Base-by-base conservation (phyloP, 2,113 vertebrate genomes). In the Ardeotis arabs region DNA sequence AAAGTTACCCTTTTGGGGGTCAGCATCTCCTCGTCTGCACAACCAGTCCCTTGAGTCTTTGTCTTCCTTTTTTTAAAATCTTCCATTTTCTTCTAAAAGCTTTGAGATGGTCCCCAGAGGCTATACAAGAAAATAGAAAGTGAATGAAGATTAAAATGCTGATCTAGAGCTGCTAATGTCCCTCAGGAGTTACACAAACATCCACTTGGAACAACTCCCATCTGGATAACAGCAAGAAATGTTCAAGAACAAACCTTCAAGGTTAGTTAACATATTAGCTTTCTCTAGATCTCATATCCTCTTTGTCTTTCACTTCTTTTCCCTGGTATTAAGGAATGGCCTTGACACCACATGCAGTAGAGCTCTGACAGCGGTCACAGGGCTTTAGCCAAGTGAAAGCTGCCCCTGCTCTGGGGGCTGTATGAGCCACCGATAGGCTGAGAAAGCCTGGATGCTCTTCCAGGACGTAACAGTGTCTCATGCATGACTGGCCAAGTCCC, bases 111-210 rank as follows among this genome's bases (percentile, higher is more conserved):
- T 92, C 90, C 96, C 96, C 66, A 49, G 89, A 62, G 96, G 73
- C 78, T 58, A 3, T 56, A 39, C 52, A 73, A 94, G 93, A 37
- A 92, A 96, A 84, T 0, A 68, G 87, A 94, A 88, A 96, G 75
- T 28, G 93, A 84, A 93, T 60, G 60, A 52, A 96, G 95, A 95
- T 96, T 91, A 81, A 96, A 95, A 95, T 44, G 92, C 77, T 97
- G 95, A 88, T 97, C 56, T 59, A 9, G 94, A 86, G 90, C 64
- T 94, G 79, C 90, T 89, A 6, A 58, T 92, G 82, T 44, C 94
- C 88, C 92, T 94, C 37, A 28, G 86, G 96, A 95, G 16, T 28
- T 95, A 8, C 73, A 88, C 95, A 80, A 92, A 85, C 95, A 95
- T 87, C 82, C 89, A 15, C 74, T 81, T 95, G 96, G 95, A 95